phyloP scores from a whole-genome alignment of 1,140 invertebrate species.

The Phymastichus coffea region DNA sequence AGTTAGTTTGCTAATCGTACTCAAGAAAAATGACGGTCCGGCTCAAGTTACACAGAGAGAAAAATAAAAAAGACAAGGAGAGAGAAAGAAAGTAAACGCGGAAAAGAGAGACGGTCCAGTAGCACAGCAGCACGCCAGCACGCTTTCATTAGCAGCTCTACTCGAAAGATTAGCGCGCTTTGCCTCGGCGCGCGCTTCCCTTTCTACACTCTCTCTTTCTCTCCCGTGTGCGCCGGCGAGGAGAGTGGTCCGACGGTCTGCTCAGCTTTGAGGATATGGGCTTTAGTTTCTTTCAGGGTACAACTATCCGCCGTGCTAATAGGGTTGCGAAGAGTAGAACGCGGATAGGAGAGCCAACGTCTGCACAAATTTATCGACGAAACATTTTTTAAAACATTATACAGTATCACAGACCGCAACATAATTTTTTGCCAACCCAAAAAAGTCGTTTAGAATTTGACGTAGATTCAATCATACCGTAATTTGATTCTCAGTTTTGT shows the following conservation, averaged over 20 bases:
- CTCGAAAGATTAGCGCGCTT: slow-evolving; percentile 52
- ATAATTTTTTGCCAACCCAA: too few species aligned
- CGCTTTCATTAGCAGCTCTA: slow-evolving; percentile 51
- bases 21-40: slow-evolving; percentile 25
- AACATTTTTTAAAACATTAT: too few species aligned
- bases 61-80: slow-evolving; percentile 8
- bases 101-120: slow-evolving; percentile 40
- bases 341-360: too few species aligned
- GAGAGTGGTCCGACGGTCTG: slow-evolving; percentile 21
- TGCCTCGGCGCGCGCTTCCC: slow-evolving; percentile 36
- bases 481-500: too few species aligned
- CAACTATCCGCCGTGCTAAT: too few species aligned
- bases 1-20: slow-evolving; percentile 17
- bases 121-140: too few species aligned
- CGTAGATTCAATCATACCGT: too few species aligned
- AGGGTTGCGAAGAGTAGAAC: too few species aligned
- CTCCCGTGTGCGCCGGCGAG: background rate
- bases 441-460: too few species aligned
- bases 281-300: too few species aligned
- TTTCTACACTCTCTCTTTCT: slow-evolving; percentile 22
- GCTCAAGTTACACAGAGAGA: slow-evolving; percentile 2
- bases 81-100: slow-evolving; percentile 25
- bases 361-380: too few species aligned
- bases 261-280: slow-evolving; percentile 42
- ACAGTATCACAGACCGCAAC: too few species aligned